Conservation (phyloP, 2,888 invertebrate genomes). For the Myopa testacea region DNA sequence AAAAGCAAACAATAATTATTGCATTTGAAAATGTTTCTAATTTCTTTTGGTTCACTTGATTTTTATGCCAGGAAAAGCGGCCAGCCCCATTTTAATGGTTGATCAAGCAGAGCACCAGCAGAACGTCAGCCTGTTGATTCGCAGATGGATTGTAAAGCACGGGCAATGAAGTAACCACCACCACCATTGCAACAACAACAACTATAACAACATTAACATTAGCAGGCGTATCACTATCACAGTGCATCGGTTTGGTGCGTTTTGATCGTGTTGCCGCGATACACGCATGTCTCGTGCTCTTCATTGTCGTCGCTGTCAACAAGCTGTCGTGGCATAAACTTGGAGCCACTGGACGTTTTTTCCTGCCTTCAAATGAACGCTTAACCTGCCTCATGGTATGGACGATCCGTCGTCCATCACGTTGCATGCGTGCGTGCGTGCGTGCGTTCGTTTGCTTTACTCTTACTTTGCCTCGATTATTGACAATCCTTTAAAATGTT, state of each 20-base stretch:
- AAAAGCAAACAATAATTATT: slow-evolving; percentile 58
- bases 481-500: slow-evolving; percentile 27
- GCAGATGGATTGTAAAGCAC: not conserved
- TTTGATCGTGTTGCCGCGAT: slow-evolving; percentile 18
- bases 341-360: slow-evolving; percentile 33
- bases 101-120: slow-evolving; percentile 48
- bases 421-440: not conserved
- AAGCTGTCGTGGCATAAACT: slow-evolving; percentile 30
- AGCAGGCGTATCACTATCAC: slow-evolving; percentile 7
- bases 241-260: slow-evolving; percentile 4
- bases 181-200: not conserved
- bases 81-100: slow-evolving; percentile 12
- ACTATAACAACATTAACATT: slow-evolving; percentile 12
- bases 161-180: not conserved
- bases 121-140: not conserved
- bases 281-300: slow-evolving; percentile 37
- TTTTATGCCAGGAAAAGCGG: not conserved
- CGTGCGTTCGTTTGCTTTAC: not conserved
- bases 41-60: slow-evolving; percentile 46
- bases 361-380: not conserved
- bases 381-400: no score
- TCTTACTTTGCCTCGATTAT: not conserved
- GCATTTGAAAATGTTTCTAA: slow-evolving; percentile 61
- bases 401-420: not conserved
- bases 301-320: slow-evolving; percentile 37